Base-by-base conservation (phyloP, 2,113 vertebrate genomes). In the Salvelinus fontinalis region DNA sequence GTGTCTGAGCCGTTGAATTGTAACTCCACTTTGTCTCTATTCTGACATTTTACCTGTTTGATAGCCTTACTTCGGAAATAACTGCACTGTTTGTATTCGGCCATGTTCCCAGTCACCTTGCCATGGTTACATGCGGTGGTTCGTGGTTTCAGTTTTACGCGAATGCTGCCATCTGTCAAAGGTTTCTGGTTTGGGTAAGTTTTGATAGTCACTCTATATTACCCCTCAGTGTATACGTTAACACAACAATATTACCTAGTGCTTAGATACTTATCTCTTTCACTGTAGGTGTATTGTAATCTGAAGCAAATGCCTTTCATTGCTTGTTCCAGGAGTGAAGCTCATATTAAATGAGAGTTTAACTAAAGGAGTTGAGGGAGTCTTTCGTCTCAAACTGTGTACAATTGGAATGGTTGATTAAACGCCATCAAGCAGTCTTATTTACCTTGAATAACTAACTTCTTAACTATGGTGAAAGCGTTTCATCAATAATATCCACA, bases 401-500 rank as follows among this genome's bases (percentile, higher is more conserved):
- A 70, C n/a, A 12, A 70, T 48, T n/a, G 9, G 34, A 70, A 22
- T 70, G 39, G 18, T 69, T n/a, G 6, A 69, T 44, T 44, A 39
- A 39, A 31, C 1, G 1, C 8, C 20, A 2, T 39, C 31, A 3
- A 69, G 34, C 8, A 1, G 7, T 29, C 67, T 67, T 67, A 29
- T 67, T n/a, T 31, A 67, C 51, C 9, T 79, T 34, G 34, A 48
- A 72, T 12, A 75, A 59, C 26, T 54, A 5, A 6, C 49, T 60
- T 67, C 29, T 20, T 66, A 54, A 71, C 4, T 73, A 48, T 31
- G 74, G n/a, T 67, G 57, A 81, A 75, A 57, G 69, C 39, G 71
- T 77, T 79, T 83, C 75, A 83, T 57, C 18, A 49, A 73, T 48
- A 68, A 4, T 49, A 60, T 13, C 20, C 39, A 51, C 26, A 78